A percentile compares a stretch with the other conserved stretches of the same genome.
These are phyloP conservation scores for Bactericera cockerelli DNA, from an alignment of 1,140 invertebrate genomes.

Conservation along the genomic window DNA sequence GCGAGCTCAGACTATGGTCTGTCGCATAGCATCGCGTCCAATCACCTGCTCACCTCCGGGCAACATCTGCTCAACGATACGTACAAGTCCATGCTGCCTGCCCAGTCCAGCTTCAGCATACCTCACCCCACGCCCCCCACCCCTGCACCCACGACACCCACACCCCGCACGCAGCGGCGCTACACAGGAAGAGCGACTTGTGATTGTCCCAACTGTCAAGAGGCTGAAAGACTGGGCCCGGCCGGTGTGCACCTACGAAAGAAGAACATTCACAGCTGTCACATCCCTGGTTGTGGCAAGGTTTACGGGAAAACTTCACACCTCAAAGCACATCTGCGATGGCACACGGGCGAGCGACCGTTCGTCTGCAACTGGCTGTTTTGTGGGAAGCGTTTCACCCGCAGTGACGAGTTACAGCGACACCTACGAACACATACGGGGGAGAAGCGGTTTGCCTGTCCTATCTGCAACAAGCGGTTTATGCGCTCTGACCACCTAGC, in stretches of 20 bases:
- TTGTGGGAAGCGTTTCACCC: constrained; percentile 91
- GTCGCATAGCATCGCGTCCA: constrained; percentile 60
- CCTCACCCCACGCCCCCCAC: constrained; percentile 31
- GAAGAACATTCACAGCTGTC: constrained; percentile 97
- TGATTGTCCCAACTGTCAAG: constrained; percentile 96
- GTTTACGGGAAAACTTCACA: constrained; percentile 97
- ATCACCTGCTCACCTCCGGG: constrained; percentile 60
- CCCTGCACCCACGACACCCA: constrained; percentile 48
- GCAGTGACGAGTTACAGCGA: constrained; percentile 93
- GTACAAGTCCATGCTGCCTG: constrained; percentile 86
- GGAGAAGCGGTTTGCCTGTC: constrained; percentile 87
- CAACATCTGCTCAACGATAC: constrained; percentile 89
- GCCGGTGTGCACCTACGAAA: constrained; percentile 86
- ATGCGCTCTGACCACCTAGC: constrained; percentile 91
- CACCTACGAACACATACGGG: constrained; percentile 94
- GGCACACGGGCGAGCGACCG: constrained; percentile 84
- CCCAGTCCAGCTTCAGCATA: constrained; percentile 40
- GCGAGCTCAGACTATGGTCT: constrained; percentile 68
- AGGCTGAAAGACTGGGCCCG: constrained; percentile 84
- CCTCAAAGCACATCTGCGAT: constrained; percentile 83
- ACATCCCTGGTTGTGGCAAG: constrained; percentile 96
- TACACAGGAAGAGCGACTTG: constrained; percentile 94
- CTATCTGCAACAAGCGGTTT: constrained; percentile 87
- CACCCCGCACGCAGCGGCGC: constrained; percentile 73
- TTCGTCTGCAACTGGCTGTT: constrained; percentile 92